Evolutionary conservation across 2,113 vertebrate species (phyloP), one percentile per base, ranked within the genome.

Genomic region (Thunnus thynnus): DNA sequence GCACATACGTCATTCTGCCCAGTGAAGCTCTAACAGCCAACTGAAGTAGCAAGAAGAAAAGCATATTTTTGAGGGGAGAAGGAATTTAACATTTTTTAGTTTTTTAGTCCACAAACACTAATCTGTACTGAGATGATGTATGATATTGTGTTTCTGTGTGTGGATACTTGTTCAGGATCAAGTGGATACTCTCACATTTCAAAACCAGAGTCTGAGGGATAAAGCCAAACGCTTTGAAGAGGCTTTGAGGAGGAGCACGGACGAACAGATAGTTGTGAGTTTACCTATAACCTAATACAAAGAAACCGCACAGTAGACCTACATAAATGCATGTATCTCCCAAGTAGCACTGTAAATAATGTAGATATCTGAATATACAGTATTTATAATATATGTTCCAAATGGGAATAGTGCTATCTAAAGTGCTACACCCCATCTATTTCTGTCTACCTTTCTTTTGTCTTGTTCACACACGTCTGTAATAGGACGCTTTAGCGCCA

Each of bases 221-320:
- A 96, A 97, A 89, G 98, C 98, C 77, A 96, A 95, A 41, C 96
- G 97, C 64, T 99, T 99, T 84, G 98, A 99, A 91, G 97, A 99
- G 72, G 98, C 98, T 36, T 83, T 99, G 90, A 96, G 96, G 93
- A 98, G 96, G 81, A 98, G 95, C 76, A 97, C 96, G 0, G 97
- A 99, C 32, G 97, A 99, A 61, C 97, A 99, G 84, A 95, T 99
- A 22, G 94, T 98, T 95, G 98, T 99, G 95, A 66, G 86, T 79
- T 64, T n/a, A 22, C 20, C 14, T 20, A 22, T 8, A 10, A 32
- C 10, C 25, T 9, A 72, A 51, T 18, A 68, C 73, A 62, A 4
- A 20, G 4, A 30, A 16, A 9, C 14, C 7, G 36, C 32, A 36
- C 32, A 36, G 32, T 36, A 36, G 32, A 36, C 32, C 32, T 41